These are phyloP conservation scores for Scortum barcoo DNA, from an alignment of 2,113 vertebrate genomes.

Conservation along the genomic window DNA sequence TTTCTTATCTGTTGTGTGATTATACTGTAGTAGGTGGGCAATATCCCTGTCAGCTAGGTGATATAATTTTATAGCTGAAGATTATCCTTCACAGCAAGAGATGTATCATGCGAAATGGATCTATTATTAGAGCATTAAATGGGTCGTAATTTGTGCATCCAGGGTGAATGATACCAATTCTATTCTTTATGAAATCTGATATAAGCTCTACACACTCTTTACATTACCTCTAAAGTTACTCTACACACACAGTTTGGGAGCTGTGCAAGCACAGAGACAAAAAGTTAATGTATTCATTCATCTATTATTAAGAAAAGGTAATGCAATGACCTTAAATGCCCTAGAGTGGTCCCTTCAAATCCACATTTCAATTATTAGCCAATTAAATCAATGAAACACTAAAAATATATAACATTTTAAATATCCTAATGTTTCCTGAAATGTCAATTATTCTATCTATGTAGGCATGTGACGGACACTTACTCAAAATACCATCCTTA, in stretches of 20 bases:
- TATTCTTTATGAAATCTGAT: slow-evolving; percentile 47
- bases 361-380: slow-evolving; percentile 46
- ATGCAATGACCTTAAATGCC: slow-evolving; percentile 65
- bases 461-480: not conserved
- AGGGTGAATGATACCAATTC: slow-evolving; percentile 49
- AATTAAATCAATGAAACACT: slow-evolving; percentile 50
- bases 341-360: slow-evolving; percentile 41
- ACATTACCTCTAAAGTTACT: slow-evolving; percentile 19
- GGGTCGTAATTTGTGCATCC: slow-evolving; percentile 61
- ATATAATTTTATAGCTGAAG: slow-evolving; percentile 76
- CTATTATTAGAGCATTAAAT: slow-evolving; percentile 76
- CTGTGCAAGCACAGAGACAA: slow-evolving; percentile 14
- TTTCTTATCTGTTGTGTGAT: slow-evolving; percentile 75
- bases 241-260: slow-evolving; percentile 14
- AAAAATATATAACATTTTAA: slow-evolving; percentile 16
- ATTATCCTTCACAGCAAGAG: slow-evolving; percentile 73
- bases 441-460: slow-evolving; percentile 4
- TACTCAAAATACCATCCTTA: slow-evolving; percentile 5
- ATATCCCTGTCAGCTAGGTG: slow-evolving; percentile 74
- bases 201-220: slow-evolving; percentile 2
- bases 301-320: slow-evolving; percentile 60
- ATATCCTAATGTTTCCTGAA: slow-evolving; percentile 14
- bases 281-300: slow-evolving; percentile 60
- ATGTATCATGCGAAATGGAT: slow-evolving; percentile 67
- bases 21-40: slow-evolving; percentile 73